Evolutionary conservation across 2,113 vertebrate genomes (phyloP).

Genomic region (Xenus cinereus): DNA sequence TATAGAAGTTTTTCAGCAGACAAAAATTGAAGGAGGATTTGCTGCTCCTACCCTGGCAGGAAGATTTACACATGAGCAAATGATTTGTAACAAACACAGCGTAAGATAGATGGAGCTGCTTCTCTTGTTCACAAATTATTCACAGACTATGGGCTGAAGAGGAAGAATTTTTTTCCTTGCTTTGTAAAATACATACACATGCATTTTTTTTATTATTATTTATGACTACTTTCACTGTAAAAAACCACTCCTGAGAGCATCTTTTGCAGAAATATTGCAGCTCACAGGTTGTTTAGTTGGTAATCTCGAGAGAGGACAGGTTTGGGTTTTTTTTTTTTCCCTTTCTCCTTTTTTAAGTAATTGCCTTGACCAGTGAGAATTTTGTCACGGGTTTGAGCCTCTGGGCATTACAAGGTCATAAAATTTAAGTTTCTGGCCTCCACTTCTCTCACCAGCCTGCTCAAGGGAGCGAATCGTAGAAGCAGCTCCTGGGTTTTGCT

Average conservation of each 20-base stretch:
- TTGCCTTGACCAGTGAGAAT: neutral
- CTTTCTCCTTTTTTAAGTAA: neutral
- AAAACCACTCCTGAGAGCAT: neutral
- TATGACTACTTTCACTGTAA: slow-evolving; percentile 3
- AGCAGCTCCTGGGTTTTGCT: neutral
- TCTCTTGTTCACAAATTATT: slow-evolving; percentile 26
- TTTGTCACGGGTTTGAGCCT: neutral
- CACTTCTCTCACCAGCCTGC: neutral
- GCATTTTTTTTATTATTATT: slow-evolving; percentile 20
- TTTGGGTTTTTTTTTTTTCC: neutral
- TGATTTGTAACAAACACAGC: slow-evolving; percentile 12
- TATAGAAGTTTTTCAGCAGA: neutral
- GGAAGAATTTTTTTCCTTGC: neutral
- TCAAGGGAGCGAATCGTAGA: neutral
- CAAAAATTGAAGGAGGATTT: neutral
- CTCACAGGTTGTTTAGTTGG: neutral
- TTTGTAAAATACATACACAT: neutral
- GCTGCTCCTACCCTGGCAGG: neutral
- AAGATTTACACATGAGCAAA: slow-evolving; percentile 30
- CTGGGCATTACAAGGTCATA: neutral
- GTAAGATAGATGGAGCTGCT: slow-evolving; percentile 50
- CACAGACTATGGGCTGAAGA: neutral
- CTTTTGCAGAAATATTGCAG: slow-evolving; percentile 1
- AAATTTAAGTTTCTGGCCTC: neutral
- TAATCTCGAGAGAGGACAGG: neutral